Conservation (phyloP, 2,113 vertebrate genomes). For the Cyanoramphus novaezelandiae region DNA sequence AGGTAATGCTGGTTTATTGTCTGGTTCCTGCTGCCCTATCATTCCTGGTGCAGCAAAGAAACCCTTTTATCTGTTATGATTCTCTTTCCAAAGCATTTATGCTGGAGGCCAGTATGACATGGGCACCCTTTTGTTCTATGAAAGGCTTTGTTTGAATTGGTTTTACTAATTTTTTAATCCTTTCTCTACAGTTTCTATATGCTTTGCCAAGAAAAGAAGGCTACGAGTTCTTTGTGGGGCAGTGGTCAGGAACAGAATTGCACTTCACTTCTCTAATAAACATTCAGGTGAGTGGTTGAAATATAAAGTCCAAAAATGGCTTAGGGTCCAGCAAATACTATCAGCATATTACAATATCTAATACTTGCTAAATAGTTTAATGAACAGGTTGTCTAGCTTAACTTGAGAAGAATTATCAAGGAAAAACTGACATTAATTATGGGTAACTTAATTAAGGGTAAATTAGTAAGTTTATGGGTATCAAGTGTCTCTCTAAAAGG, state of each 20-base stretch:
- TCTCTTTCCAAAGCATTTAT: neutral
- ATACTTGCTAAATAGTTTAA: neutral
- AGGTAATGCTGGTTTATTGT: neutral
- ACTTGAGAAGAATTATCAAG: neutral
- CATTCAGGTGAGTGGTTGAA: conserved; percentile 82
- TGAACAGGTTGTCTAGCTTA: neutral
- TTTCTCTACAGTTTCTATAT: conserved; percentile 85
- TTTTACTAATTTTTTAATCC: neutral
- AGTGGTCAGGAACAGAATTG: conserved; percentile 88
- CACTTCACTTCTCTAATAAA: conserved; percentile 97
- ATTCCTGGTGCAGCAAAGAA: neutral
- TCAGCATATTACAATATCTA: neutral
- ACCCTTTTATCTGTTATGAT: neutral
- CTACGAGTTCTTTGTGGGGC: conserved; percentile 95
- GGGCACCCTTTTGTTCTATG: neutral
- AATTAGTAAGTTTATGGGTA: neutral
- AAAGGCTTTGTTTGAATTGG: neutral
- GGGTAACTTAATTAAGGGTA: neutral
- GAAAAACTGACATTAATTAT: neutral
- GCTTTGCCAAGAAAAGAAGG: conserved; percentile 91
- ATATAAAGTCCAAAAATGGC: neutral
- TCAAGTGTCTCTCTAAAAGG: neutral
- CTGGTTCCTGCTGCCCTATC: neutral
- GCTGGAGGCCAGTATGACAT: neutral
- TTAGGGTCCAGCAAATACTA: neutral